Base-by-base conservation (phyloP, 1,140 invertebrate genomes). In the Pseudomyrmex dendroicus region DNA sequence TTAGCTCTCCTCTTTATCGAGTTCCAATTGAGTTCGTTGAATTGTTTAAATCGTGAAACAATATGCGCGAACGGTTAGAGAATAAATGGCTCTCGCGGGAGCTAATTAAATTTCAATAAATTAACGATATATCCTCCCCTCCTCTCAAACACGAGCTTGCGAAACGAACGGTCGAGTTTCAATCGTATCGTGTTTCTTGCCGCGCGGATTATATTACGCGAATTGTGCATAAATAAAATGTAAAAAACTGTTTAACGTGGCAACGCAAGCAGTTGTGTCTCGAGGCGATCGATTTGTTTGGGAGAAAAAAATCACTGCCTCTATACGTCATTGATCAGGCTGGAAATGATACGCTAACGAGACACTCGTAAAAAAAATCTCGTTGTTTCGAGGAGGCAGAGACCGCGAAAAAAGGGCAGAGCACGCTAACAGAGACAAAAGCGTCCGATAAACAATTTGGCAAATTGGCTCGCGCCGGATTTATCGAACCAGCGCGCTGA, bases 331-430 rank as follows among this genome's bases (percentile, higher is more conserved):
- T 80, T 57, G 54, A 70, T 80, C 52, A 72, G 72, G 66, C n/a
- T 48, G 54, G 50, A 80, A 72, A 80, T 59, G 66, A 80, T 72
- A 80, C 76, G 76, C 20, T 80, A 80, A 80, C 76, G 76, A 80
- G 56, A 72, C 66, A 72, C 44, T 50, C 66, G 66, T 72, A 61
- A 59, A 80, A 80, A 77, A 80, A 80, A 77, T 77, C 50, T 25
- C 66, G 66, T 25, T 52, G 52, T 78, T 70, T 80, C 22, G 56
- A 25, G 15, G 12, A 70, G 56, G 20, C 66, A 46, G 12, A 57
- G 54, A 35, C 44, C 66, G 22, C 50, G 44, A 57, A 80, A 80
- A 80, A 70, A 70, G 54, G 20, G 46, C 44, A 50, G 56, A 20
- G 20, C 46, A 50, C 15, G 35, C 20, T 50, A 72, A 82, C 20